Percentiles rank a stretch among this genome's conserved stretches.
phyloP scores from a whole-genome alignment of 2,888 invertebrate genomes.

The Chalcosyrphus nemorum region DNA sequence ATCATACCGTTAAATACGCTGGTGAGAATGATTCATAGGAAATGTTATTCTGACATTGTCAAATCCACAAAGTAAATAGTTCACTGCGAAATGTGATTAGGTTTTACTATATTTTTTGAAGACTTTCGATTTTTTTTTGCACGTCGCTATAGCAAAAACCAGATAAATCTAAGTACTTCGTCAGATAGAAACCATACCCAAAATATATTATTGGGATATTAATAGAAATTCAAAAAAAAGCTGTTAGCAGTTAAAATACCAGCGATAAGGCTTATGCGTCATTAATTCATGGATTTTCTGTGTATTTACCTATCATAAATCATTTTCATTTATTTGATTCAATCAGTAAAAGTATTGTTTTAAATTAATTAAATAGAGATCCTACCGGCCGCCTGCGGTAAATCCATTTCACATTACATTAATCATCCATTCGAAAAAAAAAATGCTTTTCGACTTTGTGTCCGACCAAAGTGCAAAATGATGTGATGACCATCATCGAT shows the following conservation, averaged over 20 bases:
- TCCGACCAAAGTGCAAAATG: not conserved
- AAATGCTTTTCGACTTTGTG: not conserved
- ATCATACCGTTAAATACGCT: no score
- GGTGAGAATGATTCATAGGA: no score
- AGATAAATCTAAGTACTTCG: no score
- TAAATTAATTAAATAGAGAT: not conserved
- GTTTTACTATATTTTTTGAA: no score
- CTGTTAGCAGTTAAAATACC: not conserved
- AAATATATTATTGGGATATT: not conserved
- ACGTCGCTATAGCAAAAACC: no score
- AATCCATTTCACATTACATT: not conserved
- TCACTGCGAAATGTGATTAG: no score
- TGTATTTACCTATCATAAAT: not conserved
- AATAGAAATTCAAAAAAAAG: not conserved
- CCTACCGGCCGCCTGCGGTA: not conserved
- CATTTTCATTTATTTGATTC: not conserved
- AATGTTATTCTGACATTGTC: no score
- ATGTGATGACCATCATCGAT: not conserved
- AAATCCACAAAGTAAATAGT: no score
- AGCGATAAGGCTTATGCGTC: not conserved
- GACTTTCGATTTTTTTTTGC: no score
- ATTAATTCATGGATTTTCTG: conserved; percentile 3
- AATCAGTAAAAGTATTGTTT: not conserved
- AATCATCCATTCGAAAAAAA: not conserved
- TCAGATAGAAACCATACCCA: no score